phyloP scores from a whole-genome alignment of 35 echinoderm and acorn worm genomes.

The Patiria miniata region DNA sequence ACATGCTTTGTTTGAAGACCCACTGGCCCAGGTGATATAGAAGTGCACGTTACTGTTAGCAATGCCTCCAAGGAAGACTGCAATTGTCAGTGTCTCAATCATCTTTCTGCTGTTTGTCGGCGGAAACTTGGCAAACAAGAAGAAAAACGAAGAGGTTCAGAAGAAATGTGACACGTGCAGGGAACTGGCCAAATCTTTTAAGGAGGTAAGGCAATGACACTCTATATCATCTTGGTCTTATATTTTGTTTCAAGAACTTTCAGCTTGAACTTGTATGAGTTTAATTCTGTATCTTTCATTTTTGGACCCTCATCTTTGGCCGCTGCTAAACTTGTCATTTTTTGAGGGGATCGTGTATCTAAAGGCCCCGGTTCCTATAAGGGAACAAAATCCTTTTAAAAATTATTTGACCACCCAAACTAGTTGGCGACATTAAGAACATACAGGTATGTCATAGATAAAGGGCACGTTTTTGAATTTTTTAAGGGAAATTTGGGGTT shows the following conservation, averaged over 20 bases:
- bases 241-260: neutral
- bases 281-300: neutral
- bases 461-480: too few species aligned
- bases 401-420: too few species aligned
- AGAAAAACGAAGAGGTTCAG: constrained; percentile 52
- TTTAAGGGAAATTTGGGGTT: too few species aligned
- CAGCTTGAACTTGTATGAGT: neutral
- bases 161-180: constrained; percentile 69
- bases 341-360: neutral
- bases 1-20: too few species aligned
- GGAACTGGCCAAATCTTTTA: constrained; percentile 44
- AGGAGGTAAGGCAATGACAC: constrained; percentile 47
- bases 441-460: too few species aligned
- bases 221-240: too few species aligned
- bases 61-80: neutral
- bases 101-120: constrained; percentile 1
- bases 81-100: neutral
- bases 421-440: too few species aligned
- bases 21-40: too few species aligned
- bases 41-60: too few species aligned
- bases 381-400: too few species aligned
- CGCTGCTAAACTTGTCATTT: neutral
- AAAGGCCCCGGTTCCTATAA: too few species aligned
- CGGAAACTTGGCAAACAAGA: constrained; percentile 29
- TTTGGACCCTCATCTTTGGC: neutral